Evolutionary conservation across 2,888 invertebrate species (phyloP).

Genomic region (Drosophila picticornis): DNA sequence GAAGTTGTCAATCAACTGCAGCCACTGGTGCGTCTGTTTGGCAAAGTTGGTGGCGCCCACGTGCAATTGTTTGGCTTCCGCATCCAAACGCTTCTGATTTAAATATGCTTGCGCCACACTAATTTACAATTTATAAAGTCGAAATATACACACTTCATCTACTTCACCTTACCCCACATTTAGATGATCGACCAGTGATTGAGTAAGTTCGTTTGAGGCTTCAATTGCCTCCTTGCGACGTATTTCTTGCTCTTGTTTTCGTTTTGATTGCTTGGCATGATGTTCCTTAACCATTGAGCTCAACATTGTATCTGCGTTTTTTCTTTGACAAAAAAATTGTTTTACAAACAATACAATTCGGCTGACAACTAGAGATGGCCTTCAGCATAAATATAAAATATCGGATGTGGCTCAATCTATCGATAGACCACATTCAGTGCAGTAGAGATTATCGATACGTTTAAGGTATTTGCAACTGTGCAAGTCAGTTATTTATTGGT

Average conservation of each 20-base stretch:
- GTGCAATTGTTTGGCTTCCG: conserved; percentile 98
- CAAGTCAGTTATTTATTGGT: conserved; percentile 12
- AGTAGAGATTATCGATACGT: conserved; percentile 14
- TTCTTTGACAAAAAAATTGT: neutral
- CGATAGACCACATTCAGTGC: conserved; percentile 15
- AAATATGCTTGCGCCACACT: conserved; percentile 98
- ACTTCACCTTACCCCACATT: conserved; percentile 93
- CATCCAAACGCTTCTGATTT: conserved; percentile 98
- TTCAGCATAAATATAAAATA: neutral
- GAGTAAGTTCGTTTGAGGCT: conserved; percentile 96
- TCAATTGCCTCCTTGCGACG: conserved; percentile 96
- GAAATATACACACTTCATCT: neutral
- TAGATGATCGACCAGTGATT: conserved; percentile 97
- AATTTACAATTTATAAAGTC: conserved; percentile 6
- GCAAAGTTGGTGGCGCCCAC: conserved; percentile 97
- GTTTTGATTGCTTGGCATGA: conserved; percentile 91
- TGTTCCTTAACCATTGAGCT: conserved; percentile 95
- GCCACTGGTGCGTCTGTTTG: conserved; percentile 98
- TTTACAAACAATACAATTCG: conserved; percentile 87
- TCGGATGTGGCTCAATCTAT: conserved; percentile 14
- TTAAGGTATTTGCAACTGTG: neutral
- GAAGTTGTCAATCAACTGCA: conserved; percentile 95
- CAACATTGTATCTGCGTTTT: conserved; percentile 87
- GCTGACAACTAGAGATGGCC: conserved; percentile 36
- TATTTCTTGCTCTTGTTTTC: conserved; percentile 95